Base-by-base conservation (phyloP, 2,888 invertebrate genomes). In the Stegophylla sp. region DNA sequence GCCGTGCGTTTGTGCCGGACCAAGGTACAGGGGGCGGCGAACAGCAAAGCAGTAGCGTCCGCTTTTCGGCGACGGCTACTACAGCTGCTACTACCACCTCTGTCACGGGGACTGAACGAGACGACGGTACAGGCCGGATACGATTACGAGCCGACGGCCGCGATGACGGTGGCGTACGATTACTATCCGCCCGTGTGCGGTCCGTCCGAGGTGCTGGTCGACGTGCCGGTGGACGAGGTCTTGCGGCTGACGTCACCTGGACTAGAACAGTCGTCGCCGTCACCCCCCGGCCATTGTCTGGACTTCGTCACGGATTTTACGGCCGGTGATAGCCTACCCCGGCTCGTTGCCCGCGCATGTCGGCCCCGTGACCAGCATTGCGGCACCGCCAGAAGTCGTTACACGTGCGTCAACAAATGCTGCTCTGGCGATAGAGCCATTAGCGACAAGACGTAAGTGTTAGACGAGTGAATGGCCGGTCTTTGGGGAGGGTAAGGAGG, bases 281-380 rank as follows among this genome's bases (percentile, higher is more conserved):
- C 84, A 13, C 2, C 7, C 84, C 13, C 2, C 7, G 48, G 1
- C n/a, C 23, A 41, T 51, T 79, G 79, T 23, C 28, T 79, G n/a
- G 79, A 79, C 63, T 1, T 34, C 63, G 59, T 20, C 48, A 45
- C 13, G 28, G 17, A 23, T 7, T 34, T 34, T 7, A 34, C 79
- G 51, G 13, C n/a, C 1, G 17, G 28, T 34, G 15, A 0, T n/a
- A n/a, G n/a, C 67, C 9, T 15, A 3, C 26, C 10, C 74, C 13
- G 82, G 12, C 43, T 85, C 13, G 83, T 84, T 34, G 83, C 84
- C 28, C 82, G 85, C 20, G 82, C 83, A 15, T 85, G 86, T 77
- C 83, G 81, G 41, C 71, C 79, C 1, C 56, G 61, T 1, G 48
- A 71, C 41, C 45, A 48, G 13, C 23, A 79, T 41, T 79, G 79